Evolutionary conservation across 1,140 invertebrate genomes (phyloP), one percentile per base, ranked within the genome.

Genomic region (Lepidostoma basale): DNA sequence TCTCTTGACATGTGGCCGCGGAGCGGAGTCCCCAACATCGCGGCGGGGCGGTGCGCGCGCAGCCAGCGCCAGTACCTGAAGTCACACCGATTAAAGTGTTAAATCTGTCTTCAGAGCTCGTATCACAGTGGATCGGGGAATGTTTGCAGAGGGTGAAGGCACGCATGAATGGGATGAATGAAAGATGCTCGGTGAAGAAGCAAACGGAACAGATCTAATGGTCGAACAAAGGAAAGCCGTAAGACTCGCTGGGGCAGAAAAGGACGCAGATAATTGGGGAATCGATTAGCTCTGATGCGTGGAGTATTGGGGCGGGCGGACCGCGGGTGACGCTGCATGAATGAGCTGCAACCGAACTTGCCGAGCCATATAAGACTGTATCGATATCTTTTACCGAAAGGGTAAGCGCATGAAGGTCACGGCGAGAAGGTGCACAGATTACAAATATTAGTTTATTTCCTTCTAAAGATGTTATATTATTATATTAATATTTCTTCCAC

Each of bases 221-320:
- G 65, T 20, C 26, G 22, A 45, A 70, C 69, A 70, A 70, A 66
- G 45, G 52, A 14, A 28, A 30, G 42, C 30, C 45, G 44, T 42
- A 66, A 54, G 60, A 47, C 59, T 16, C 16, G 36, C 9, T 18
- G 3, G 6, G 36, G 30, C 28, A 68, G 39, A 68, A 72, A 62
- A 23, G 64, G 59, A 67, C 47, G 63, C 40, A 47, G 62, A 67
- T 67, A 72, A 72, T 69, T 72, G 58, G 44, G 25, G 67, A 72
- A 72, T 72, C 70, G 70, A 72, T 72, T 72, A 72, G 62, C 33
- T 26, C 4, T 45, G 56, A 56, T 63, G 70, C 70, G 70, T 72
- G 62, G 67, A 68, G 62, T 65, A 70, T 70, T 39, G 68, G 66
- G 65, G 54, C 68, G 9, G 10, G 30, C 26, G 25, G 44, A 25